Conservation (phyloP, 2,797 vertebrate species). For the Anguilla marmorata region DNA sequence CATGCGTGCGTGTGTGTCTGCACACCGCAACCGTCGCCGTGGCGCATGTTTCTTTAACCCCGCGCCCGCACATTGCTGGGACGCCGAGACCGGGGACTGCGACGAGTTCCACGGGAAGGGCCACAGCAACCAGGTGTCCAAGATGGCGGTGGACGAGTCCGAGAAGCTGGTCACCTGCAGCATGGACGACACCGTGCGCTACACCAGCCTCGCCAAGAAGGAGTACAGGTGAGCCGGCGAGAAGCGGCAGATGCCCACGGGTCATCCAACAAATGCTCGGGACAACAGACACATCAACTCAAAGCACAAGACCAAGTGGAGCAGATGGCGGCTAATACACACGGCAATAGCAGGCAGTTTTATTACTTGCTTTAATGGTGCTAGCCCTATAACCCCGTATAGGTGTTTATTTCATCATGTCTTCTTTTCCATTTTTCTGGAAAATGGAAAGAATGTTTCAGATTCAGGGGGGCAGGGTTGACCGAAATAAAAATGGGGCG, state of each 20-base stretch:
- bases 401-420: neutral
- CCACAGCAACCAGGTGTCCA: constrained; percentile 90
- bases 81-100: constrained; percentile 87
- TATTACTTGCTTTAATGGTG: neutral
- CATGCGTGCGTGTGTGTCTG: too few species aligned
- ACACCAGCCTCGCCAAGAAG: constrained; percentile 72
- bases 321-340: neutral
- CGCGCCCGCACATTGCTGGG: constrained; percentile 85
- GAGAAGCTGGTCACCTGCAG: constrained; percentile 86
- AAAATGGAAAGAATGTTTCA: too few species aligned
- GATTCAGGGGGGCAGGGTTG: neutral
- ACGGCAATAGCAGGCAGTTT: neutral
- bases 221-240: constrained; percentile 84
- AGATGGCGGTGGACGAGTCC: constrained; percentile 73
- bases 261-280: neutral
- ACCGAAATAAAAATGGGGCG: neutral
- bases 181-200: constrained; percentile 96
- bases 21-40: too few species aligned
- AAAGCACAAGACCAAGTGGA: neutral
- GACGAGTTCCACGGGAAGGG: constrained; percentile 87
- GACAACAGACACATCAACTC: neutral
- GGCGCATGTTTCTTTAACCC: constrained; percentile 69
- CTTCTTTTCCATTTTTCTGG: neutral
- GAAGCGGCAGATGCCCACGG: neutral
- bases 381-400: neutral